These are phyloP conservation scores for Cyclargus thomasi DNA, from an alignment of 1,140 invertebrate genomes.

Conservation along the genomic window DNA sequence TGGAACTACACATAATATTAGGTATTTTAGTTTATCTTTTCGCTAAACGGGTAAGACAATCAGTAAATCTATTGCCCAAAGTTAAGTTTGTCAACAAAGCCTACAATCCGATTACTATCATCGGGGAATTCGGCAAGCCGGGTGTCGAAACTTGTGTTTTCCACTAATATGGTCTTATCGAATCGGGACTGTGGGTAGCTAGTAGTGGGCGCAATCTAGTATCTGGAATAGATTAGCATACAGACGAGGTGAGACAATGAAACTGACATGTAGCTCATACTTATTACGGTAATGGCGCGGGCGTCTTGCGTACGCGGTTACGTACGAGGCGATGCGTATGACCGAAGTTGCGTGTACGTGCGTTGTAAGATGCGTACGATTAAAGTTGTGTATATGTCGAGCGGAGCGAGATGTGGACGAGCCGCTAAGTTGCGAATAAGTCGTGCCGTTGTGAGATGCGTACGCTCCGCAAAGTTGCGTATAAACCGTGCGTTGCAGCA, in stretches of 20 bases:
- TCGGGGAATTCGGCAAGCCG: background rate
- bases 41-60: too few relatives aligned
- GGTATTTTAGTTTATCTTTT: too few relatives aligned
- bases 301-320: constrained; percentile 21
- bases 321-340: background rate
- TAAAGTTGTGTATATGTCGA: too few relatives aligned
- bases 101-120: too few relatives aligned
- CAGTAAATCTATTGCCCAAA: too few relatives aligned
- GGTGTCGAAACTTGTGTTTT: constrained; percentile 1
- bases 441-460: too few relatives aligned
- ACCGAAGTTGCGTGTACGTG: background rate
- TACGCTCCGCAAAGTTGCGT: too few relatives aligned
- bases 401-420: too few relatives aligned
- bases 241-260: constrained; percentile 38
- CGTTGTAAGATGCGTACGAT: background rate
- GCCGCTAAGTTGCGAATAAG: too few relatives aligned
- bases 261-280: constrained; percentile 33
- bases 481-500: too few relatives aligned
- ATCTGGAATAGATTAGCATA: constrained; percentile 37
- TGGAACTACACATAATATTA: too few relatives aligned
- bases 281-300: constrained; percentile 31
- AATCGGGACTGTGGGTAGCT: background rate
- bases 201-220: constrained; percentile 31
- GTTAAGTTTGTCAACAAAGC: too few relatives aligned
- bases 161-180: constrained; percentile 1